Base-by-base conservation (phyloP, 2,888 invertebrate genomes). In the Drosophila multiciliata region DNA sequence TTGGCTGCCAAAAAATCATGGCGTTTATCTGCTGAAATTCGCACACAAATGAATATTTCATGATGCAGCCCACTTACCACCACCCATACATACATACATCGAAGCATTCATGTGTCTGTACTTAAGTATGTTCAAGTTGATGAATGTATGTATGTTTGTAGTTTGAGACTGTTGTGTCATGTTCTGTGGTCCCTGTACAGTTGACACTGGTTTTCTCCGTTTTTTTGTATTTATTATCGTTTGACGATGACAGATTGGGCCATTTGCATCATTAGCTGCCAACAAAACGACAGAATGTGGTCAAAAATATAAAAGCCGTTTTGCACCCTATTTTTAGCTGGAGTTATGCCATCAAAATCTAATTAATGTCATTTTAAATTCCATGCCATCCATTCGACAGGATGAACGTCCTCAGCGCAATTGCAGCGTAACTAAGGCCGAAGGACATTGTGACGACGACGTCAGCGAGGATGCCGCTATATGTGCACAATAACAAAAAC, bases 241-340 rank as follows among this genome's bases (percentile, higher is more conserved):
- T 68, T 82, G 86, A 88, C 78, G 83, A 73, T 88, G 89, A 84
- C 83, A 83, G 87, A 80, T 86, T 86, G 57, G 64, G 29, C 55
- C 63, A 68, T 68, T 68, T 54, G 72, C 52, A 66, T 66, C 68
- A 69, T 78, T 71, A 66, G 75, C 38, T 45, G 35, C 45, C 54
- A 63, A 23, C 12, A 53, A 52, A 50, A 53, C 32, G 48, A 15
- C 52, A 61, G 53, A 36, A 64, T 66, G 53, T 57, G 48, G 32
- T 57, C 35, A 63, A 32, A 53, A 53, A 55, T 50, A 17, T 67
- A 70, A 50, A n/a, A 17, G 62, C 26, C 7, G 20, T 45, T 29
- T 11, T n/a, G 17, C 29, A 9, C 20, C 32, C 50, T 83, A 80
- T 78, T 72, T 86, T 71, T 83, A 82, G 67, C 45, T 26, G 9